phyloP scores from a whole-genome alignment of 2,797 vertebrate species.

The Pangasius sanitwongsei region DNA sequence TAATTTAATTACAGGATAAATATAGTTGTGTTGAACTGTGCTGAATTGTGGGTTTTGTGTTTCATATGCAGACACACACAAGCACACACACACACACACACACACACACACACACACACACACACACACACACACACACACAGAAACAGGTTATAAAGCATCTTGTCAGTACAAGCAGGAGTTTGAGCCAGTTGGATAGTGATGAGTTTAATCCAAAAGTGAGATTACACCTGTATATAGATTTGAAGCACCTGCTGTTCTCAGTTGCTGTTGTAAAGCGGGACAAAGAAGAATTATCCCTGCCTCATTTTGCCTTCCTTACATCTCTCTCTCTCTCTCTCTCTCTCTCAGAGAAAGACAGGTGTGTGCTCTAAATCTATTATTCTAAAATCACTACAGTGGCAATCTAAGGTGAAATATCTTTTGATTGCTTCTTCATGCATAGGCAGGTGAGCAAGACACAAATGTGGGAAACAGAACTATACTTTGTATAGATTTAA shows the following conservation, averaged over 20 bases:
- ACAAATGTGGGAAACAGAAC: background rate
- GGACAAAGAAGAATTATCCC: background rate
- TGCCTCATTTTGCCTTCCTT: background rate
- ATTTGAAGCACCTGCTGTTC: slow-evolving; percentile 32
- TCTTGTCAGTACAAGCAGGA: slow-evolving; percentile 64
- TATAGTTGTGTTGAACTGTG: background rate
- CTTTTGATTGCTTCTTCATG: slow-evolving; percentile 18
- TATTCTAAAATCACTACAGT: slow-evolving; percentile 24
- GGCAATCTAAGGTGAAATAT: background rate
- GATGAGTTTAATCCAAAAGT: slow-evolving; percentile 46
- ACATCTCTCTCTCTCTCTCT: background rate
- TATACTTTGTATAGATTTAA: background rate
- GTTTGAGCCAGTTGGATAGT: slow-evolving; percentile 51
- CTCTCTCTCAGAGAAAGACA: slow-evolving; percentile 1
- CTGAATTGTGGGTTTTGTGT: background rate
- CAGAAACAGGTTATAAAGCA: slow-evolving; percentile 34
- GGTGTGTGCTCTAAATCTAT: background rate
- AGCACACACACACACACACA: background rate
- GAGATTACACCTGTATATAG: slow-evolving; percentile 64
- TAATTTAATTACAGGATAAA: background rate
- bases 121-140: background rate
- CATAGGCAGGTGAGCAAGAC: background rate
- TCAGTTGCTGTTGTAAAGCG: slow-evolving; percentile 3
- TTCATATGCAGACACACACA: background rate
- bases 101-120: too few species aligned